A percentile compares a stretch with the other conserved stretches of the same genome.
phyloP scores from a whole-genome alignment of 2,888 invertebrate genomes.

The Disparrhopalites patrizii region DNA sequence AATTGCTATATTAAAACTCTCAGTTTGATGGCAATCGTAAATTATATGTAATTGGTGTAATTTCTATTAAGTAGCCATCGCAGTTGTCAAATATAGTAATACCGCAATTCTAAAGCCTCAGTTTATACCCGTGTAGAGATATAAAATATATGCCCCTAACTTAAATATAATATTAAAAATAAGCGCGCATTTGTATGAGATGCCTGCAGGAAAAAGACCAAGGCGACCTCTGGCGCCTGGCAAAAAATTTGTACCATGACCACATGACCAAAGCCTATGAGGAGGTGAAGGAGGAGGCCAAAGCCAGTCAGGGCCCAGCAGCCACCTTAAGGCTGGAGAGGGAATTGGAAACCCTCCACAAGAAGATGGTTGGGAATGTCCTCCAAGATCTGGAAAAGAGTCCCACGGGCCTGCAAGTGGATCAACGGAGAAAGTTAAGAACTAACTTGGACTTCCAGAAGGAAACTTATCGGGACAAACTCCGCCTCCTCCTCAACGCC shows the following conservation, averaged over 20 bases:
- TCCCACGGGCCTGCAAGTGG: not conserved
- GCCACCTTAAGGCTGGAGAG: not conserved
- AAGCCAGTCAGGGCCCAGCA: not conserved
- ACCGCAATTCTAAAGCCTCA: too few relatives aligned
- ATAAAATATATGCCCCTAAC: too few relatives aligned
- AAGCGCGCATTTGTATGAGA: too few relatives aligned
- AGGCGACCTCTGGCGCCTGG: not conserved
- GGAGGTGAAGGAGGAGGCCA: not conserved
- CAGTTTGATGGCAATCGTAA: too few relatives aligned
- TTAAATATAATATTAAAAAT: too few relatives aligned
- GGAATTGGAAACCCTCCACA: not conserved
- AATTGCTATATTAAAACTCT: too few relatives aligned
- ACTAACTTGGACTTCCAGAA: not conserved
- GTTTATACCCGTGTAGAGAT: too few relatives aligned
- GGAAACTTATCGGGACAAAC: not conserved
- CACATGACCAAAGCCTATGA: not conserved
- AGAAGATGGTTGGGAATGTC: not conserved
- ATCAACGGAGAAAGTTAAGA: not conserved
- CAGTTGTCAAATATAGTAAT: too few relatives aligned
- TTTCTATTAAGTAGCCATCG: too few relatives aligned
- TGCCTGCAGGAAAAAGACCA: conserved; percentile 2
- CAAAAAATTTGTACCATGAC: not conserved
- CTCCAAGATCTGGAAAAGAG: not conserved
- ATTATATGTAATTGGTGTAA: too few relatives aligned
- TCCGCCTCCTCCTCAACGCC: not conserved